phyloP scores from a whole-genome alignment of 2,113 vertebrate species.

The Cnemophilus loriae region DNA sequence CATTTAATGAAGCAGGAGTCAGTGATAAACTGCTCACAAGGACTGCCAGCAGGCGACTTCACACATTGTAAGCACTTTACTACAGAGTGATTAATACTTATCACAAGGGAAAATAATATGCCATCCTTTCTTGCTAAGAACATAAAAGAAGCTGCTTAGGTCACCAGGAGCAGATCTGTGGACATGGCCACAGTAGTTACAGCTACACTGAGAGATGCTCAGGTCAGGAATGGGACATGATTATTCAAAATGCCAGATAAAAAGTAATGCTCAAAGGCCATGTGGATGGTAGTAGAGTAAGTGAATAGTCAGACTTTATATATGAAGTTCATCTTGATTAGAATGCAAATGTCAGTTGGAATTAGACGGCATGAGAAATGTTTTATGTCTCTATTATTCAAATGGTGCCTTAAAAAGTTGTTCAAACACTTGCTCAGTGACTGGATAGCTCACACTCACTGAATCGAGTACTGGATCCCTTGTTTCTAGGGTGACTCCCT shows the following conservation, averaged over 20 bases:
- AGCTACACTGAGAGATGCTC: neutral
- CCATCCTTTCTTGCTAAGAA: conserved; percentile 8
- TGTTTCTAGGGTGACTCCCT: neutral
- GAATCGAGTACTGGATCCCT: neutral
- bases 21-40: conserved; percentile 30
- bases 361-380: neutral
- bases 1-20: neutral
- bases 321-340: conserved; percentile 1
- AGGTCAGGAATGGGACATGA: neutral
- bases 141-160: conserved; percentile 19
- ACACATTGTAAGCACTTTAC: neutral
- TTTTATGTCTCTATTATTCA: neutral
- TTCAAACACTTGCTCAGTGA: neutral
- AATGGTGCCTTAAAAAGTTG: neutral
- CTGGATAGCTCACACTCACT: neutral
- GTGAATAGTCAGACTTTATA: neutral
- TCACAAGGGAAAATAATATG: neutral
- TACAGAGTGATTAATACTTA: conserved; percentile 40
- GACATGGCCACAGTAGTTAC: neutral
- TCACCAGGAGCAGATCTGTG: neutral
- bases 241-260: neutral
- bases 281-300: neutral
- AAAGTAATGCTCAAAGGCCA: neutral
- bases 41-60: conserved; percentile 18
- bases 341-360: conserved; percentile 5